These are phyloP conservation scores for Drosophila multiciliata DNA, from an alignment of 2,888 invertebrate genomes.

Conservation along the genomic window DNA sequence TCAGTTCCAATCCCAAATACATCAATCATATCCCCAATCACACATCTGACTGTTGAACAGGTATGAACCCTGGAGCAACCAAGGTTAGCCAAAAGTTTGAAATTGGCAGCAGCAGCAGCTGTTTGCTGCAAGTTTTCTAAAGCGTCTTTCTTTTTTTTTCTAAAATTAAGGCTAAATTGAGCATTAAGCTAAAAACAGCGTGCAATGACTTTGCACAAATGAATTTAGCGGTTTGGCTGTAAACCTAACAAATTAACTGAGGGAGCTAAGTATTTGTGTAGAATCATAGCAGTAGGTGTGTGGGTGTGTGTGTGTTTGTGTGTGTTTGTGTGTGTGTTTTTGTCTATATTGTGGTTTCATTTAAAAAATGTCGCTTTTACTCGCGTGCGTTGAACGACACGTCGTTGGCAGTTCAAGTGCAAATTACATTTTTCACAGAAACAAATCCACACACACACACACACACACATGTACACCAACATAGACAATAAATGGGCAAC, in stretches of 20 bases:
- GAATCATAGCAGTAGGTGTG: conserved; percentile 1
- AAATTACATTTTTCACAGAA: conserved; percentile 63
- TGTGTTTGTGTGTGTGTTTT: conserved; percentile 10
- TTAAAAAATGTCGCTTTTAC: conserved; percentile 26
- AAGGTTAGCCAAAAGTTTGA: conserved; percentile 25
- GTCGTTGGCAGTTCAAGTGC: conserved; percentile 54
- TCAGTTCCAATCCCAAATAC: conserved; percentile 4
- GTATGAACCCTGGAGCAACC: conserved; percentile 41
- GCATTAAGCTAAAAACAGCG: conserved; percentile 22
- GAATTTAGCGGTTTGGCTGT: conserved; percentile 38
- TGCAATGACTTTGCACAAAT: conserved; percentile 18
- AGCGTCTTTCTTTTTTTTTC: neutral
- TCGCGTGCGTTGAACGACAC: conserved; percentile 27
- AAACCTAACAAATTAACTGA: conserved; percentile 48
- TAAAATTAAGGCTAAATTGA: conserved; percentile 12
- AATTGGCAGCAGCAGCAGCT: conserved; percentile 3
- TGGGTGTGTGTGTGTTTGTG: conserved; percentile 16
- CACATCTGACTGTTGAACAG: conserved; percentile 44
- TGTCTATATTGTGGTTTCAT: conserved; percentile 3
- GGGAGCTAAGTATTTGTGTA: neutral
- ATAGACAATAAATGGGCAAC: conserved; percentile 41
- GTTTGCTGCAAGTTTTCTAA: conserved; percentile 6
- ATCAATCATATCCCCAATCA: conserved; percentile 48
- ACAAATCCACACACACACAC: conserved; percentile 12
- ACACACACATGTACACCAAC: conserved; percentile 19